phyloP scores from a whole-genome alignment of 1,140 invertebrate genomes.

The Hormaphis cornu region DNA sequence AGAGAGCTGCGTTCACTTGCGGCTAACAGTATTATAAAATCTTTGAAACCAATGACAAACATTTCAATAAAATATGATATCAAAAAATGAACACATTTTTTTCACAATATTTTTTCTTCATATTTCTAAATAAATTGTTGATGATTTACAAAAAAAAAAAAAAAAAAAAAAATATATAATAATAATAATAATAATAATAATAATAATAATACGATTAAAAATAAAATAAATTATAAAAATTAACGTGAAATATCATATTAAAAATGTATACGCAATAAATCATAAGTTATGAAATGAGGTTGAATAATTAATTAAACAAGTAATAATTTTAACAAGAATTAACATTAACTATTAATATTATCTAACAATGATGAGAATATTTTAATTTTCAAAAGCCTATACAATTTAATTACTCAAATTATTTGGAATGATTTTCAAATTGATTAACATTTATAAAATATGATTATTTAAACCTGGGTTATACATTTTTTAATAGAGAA shows the following conservation, averaged over 20 bases:
- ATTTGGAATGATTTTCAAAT: constrained; percentile 24
- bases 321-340: constrained; percentile 28
- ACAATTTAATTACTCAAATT: neutral
- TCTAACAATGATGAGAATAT: constrained; percentile 30
- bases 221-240: constrained; percentile 33
- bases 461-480: neutral
- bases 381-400: constrained; percentile 20
- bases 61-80: too few relatives aligned
- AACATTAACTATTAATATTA: constrained; percentile 32
- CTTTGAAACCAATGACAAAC: too few relatives aligned
- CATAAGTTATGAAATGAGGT: constrained; percentile 25
- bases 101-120: constrained; percentile 12
- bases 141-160: constrained; percentile 28
- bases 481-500: constrained; percentile 14
- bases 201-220: constrained; percentile 31
- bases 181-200: constrained; percentile 19
- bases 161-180: constrained; percentile 17
- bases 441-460: constrained; percentile 19
- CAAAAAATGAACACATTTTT: neutral
- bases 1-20: too few relatives aligned
- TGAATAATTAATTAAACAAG: constrained; percentile 31
- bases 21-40: too few relatives aligned
- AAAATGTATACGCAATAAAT: constrained; percentile 30
- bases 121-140: constrained; percentile 30
- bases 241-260: constrained; percentile 29